Evolutionary conservation across 2,888 invertebrate genomes (phyloP), one percentile per base, ranked within the genome.

Genomic region (Cataglyphis cursor): DNA sequence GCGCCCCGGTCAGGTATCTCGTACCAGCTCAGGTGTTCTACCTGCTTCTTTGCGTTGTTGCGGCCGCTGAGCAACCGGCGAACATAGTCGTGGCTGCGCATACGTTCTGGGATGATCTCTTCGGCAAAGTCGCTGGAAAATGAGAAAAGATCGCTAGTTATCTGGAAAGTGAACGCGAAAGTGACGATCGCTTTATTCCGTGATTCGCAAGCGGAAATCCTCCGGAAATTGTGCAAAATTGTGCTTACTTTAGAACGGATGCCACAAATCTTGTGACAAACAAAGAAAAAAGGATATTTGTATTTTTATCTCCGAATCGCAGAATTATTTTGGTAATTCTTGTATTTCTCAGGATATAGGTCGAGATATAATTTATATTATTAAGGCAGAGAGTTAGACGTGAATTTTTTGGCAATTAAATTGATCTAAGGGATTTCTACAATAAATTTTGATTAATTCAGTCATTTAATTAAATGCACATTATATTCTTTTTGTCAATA

Each of bases 71-170:
- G 95, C 87, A 97, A 95, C 90, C 96, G 96, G 81, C 96, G 96
- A 87, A 98, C 96, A 95, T 98, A 98, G 83, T 97, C 96, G 92
- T 97, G 97, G 93, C 94, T 93, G 81, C 94, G 93, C 91, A 96
- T 96, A 93, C 97, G 96, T 93, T 96, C 96, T 68, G 97, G 96
- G 66, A 96, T 91, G 62, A 95, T 93, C 59, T 94, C 93, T 87
- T 96, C 94, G 82, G 91, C 94, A 88, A 95, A 96, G 92, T 97
- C 96, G 93, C 96, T 96, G 72, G 48, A 85, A 86, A 85, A 35
- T 21, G 21, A 59, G 10, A 51, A n/a, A 9, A 72, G 15, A 28
- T 15, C 51, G 38, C 12, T 31, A n/a, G n/a, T 66, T 76, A 38
- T 64, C 1, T 24, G 1, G 6, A n/a, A n/a, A n/a, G n/a, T n/a